Evolutionary conservation across 2,797 vertebrate genomes (phyloP).

Genomic region (Amazona finschi): DNA sequence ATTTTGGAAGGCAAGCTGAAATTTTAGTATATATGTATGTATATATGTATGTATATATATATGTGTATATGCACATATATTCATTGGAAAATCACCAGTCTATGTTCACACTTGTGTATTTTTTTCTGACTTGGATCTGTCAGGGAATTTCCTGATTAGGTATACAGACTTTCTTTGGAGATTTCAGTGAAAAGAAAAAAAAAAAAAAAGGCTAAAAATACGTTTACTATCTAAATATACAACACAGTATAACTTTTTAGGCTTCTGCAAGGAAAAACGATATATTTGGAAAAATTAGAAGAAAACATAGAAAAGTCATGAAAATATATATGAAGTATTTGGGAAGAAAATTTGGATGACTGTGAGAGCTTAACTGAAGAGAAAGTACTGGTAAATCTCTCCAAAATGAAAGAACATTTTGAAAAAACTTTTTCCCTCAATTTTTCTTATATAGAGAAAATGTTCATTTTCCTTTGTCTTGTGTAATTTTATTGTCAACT

Average conservation of each 20-base stretch:
- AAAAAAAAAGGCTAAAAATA: background rate
- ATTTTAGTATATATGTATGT: background rate
- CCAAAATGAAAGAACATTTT: background rate
- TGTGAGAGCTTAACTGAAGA: background rate
- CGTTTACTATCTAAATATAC: background rate
- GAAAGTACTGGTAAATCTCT: background rate
- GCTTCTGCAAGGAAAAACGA: background rate
- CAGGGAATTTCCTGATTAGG: fast-evolving
- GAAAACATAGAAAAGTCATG: background rate
- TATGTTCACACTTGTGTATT: fast-evolving
- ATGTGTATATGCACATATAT: too few species aligned
- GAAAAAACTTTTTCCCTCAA: background rate
- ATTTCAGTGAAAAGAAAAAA: background rate
- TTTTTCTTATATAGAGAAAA: background rate
- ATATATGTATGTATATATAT: too few species aligned
- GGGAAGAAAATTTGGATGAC: background rate
- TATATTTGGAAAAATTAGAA: background rate
- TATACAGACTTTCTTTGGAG: background rate
- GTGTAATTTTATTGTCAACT: background rate
- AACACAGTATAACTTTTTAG: background rate
- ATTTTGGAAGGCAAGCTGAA: too few species aligned
- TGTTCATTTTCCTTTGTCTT: background rate
- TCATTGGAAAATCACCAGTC: background rate
- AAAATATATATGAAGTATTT: background rate
- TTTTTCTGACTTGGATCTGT: background rate